Percentiles rank a stretch among this genome's conserved stretches.
Conservation (phyloP, 2,113 vertebrate genomes). For the Urocolius indicus region DNA sequence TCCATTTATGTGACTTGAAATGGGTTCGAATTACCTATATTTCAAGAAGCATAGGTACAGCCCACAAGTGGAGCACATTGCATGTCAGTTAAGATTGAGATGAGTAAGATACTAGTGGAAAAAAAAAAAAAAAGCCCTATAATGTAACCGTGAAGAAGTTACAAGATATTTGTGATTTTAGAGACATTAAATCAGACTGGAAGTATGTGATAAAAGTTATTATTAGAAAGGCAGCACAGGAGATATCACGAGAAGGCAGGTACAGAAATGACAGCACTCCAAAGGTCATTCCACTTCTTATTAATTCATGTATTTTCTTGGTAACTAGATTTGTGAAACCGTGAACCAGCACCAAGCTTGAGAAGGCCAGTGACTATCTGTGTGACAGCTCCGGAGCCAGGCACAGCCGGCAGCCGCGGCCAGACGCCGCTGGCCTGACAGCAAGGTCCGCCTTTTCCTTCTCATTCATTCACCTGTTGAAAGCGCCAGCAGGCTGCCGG, state of each 20-base stretch:
- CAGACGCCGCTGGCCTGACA: background rate
- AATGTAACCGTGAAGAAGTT: background rate
- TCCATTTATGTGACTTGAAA: background rate
- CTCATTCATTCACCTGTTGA: accelerated
- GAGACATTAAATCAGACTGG: background rate
- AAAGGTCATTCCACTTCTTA: background rate
- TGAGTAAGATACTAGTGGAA: background rate
- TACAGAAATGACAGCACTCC: background rate
- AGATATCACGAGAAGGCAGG: background rate
- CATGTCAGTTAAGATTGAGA: background rate
- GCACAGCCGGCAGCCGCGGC: background rate
- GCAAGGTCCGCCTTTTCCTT: accelerated
- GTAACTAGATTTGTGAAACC: background rate
- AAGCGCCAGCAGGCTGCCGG: background rate
- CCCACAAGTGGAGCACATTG: background rate
- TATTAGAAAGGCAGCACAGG: background rate
- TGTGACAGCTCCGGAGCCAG: background rate
- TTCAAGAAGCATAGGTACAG: background rate
- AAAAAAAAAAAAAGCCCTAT: background rate
- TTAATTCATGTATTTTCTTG: background rate
- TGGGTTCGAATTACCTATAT: background rate
- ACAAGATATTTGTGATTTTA: background rate
- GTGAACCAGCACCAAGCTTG: background rate
- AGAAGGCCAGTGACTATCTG: background rate
- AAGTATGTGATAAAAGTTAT: background rate